Conservation (phyloP, 2,888 invertebrate genomes). For the Acanthosepion esculentum region DNA sequence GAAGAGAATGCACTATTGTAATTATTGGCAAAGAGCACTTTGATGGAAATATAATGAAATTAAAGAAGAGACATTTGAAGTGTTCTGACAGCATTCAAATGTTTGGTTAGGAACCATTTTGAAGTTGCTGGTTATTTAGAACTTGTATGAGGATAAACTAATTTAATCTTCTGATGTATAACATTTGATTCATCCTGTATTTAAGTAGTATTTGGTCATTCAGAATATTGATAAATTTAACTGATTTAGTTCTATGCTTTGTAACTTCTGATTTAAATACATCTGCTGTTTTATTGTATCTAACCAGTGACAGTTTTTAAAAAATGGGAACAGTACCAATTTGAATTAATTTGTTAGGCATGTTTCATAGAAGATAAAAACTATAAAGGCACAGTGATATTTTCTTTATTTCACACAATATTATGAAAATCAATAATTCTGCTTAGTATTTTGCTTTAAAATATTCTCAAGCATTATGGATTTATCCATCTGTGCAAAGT, state of each 20-base stretch:
- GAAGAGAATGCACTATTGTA: neutral
- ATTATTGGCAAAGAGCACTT: conserved; percentile 17
- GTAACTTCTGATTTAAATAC: neutral
- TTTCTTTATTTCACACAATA: too few species aligned
- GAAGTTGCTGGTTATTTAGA: conserved; percentile 15
- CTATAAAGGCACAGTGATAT: too few species aligned
- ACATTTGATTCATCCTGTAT: neutral
- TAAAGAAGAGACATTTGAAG: neutral
- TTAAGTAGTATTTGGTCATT: neutral
- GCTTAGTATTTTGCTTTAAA: too few species aligned
- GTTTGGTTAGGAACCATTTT: neutral
- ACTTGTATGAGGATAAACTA: neutral
- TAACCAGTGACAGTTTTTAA: neutral
- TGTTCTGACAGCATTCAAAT: conserved; percentile 8
- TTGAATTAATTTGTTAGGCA: too few species aligned
- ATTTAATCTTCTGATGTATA: neutral
- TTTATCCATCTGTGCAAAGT: too few species aligned
- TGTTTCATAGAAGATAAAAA: too few species aligned
- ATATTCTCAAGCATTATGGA: too few species aligned
- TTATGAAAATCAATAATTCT: too few species aligned
- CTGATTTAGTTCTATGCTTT: neutral
- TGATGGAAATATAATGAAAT: neutral
- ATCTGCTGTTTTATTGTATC: neutral
- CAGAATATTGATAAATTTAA: neutral
- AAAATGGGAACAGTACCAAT: neutral